A percentile compares a stretch with the other conserved stretches of the same genome.
Conservation (phyloP, 2,888 invertebrate genomes). For the Phyllotreta cruciferae region DNA sequence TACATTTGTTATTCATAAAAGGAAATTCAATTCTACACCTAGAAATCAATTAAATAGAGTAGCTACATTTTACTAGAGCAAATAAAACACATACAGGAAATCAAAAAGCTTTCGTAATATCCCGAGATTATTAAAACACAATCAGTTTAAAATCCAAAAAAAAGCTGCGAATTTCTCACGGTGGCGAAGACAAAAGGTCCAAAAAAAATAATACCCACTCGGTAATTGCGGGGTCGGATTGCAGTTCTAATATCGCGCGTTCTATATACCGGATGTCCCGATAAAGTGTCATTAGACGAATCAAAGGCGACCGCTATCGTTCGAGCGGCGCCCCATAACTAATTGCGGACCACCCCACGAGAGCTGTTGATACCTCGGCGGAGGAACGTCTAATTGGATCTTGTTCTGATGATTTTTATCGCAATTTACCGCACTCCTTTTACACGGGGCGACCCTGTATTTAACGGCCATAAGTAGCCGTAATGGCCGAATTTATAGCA, state of each 20-base stretch:
- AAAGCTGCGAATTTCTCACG: constrained; percentile 24
- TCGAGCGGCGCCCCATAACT: constrained; percentile 48
- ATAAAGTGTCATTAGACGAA: constrained; percentile 52
- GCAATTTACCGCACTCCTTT: background rate
- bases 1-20: too few species aligned
- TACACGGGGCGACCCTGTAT: background rate
- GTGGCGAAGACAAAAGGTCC: constrained; percentile 15
- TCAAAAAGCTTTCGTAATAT: background rate
- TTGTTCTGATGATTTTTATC: constrained; percentile 27
- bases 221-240: constrained; percentile 42
- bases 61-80: too few species aligned
- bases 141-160: constrained; percentile 7
- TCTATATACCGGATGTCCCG: constrained; percentile 49
- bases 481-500: background rate
- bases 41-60: too few species aligned
- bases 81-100: constrained; percentile 1
- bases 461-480: background rate
- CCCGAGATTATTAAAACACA: constrained; percentile 14
- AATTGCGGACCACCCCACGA: constrained; percentile 52
- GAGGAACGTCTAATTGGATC: constrained; percentile 34
- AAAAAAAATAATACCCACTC: background rate
- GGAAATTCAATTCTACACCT: too few species aligned
- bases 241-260: constrained; percentile 47
- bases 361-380: constrained; percentile 37
- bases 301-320: constrained; percentile 49